Evolutionary conservation across 2,797 vertebrate species (phyloP).

Genomic region (Odontamblyopus rebecca): DNA sequence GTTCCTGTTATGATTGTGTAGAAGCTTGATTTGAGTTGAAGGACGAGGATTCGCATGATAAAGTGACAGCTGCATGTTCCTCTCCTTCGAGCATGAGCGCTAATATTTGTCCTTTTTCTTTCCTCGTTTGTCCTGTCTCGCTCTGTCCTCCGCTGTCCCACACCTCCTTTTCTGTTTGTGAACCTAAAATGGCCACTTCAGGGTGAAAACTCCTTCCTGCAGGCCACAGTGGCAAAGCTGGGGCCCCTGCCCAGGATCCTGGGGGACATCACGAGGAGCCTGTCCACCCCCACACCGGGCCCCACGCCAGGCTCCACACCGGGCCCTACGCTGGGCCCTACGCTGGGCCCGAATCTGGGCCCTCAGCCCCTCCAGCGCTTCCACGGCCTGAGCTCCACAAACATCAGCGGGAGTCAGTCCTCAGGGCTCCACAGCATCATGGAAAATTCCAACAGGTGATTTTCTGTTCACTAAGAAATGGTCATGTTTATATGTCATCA

Average conservation of each 20-base stretch:
- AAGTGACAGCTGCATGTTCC: not conserved
- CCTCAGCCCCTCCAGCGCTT: slow-evolving; percentile 89
- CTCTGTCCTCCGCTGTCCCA: not conserved
- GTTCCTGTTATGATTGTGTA: not conserved
- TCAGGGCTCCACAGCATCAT: slow-evolving; percentile 94
- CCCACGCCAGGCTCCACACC: slow-evolving; percentile 49
- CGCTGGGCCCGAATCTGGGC: not conserved
- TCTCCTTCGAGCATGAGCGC: not conserved
- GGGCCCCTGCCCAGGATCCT: slow-evolving; percentile 94
- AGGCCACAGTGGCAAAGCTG: slow-evolving; percentile 94
- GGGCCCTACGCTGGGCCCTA: slow-evolving; percentile 47
- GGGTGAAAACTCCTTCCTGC: slow-evolving; percentile 99
- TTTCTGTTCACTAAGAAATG: not conserved
- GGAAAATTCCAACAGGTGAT: slow-evolving; percentile 90
- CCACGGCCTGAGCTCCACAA: slow-evolving; percentile 86
- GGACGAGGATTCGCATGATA: not conserved
- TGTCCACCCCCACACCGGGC: slow-evolving; percentile 82
- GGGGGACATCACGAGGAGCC: slow-evolving; percentile 87
- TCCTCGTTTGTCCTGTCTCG: not conserved
- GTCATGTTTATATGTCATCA: no score
- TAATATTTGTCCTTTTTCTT: slow-evolving; percentile 4
- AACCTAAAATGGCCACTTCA: slow-evolving; percentile 68
- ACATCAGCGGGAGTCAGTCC: slow-evolving; percentile 89
- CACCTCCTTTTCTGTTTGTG: not conserved
- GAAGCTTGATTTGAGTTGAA: slow-evolving; percentile 1